These are phyloP conservation scores for Cheilosia soror DNA, from an alignment of 2,888 invertebrate genomes.

Conservation along the genomic window DNA sequence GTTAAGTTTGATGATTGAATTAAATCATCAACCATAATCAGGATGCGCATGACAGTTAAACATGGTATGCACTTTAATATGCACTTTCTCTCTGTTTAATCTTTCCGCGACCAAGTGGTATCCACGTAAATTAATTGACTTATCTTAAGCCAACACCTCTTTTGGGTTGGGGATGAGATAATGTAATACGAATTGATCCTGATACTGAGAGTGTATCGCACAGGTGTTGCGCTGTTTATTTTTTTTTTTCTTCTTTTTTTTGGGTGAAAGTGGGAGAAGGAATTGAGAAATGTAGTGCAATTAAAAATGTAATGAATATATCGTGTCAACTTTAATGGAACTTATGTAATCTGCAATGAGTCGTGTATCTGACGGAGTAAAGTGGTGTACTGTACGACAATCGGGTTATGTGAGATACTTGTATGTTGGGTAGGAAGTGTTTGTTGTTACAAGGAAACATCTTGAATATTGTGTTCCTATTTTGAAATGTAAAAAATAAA, in stretches of 20 bases:
- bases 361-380: conserved; percentile 9
- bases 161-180: conserved; percentile 35
- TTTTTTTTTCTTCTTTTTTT: neutral
- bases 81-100: conserved; percentile 44
- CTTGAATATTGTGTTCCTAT: neutral
- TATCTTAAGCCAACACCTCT: conserved; percentile 47
- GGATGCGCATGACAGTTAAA: conserved; percentile 27
- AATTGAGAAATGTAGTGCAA: conserved; percentile 26
- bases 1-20: conserved; percentile 21
- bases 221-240: conserved; percentile 1
- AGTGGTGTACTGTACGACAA: neutral
- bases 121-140: conserved; percentile 51
- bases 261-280: conserved; percentile 30
- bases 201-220: neutral
- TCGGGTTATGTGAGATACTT: conserved; percentile 3
- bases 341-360: conserved; percentile 29
- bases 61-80: conserved; percentile 25
- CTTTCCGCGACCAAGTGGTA: conserved; percentile 25
- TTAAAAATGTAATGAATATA: conserved; percentile 44
- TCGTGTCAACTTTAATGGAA: conserved; percentile 48
- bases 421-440: neutral
- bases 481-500: no score
- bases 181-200: conserved; percentile 9
- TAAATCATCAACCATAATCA: conserved; percentile 32
- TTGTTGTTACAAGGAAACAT: neutral